These are phyloP conservation scores for Nicator chloris DNA, from an alignment of 2,113 vertebrate species.

Conservation along the genomic window DNA sequence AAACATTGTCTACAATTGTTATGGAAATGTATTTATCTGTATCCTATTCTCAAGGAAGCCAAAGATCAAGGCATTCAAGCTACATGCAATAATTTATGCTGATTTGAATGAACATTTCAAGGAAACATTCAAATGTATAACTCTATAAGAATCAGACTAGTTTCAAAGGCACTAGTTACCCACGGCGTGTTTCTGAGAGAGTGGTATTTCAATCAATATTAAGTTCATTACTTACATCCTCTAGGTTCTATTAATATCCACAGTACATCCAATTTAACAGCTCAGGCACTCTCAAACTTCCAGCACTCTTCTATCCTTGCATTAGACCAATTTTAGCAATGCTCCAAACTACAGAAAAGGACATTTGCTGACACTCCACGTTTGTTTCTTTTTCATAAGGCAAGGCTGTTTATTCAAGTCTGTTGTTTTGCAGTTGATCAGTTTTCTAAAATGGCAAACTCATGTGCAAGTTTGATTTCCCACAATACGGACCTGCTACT, in stretches of 20 bases:
- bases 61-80: slow-evolving; percentile 63
- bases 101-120: slow-evolving; percentile 59
- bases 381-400: neutral
- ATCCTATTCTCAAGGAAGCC: slow-evolving; percentile 70
- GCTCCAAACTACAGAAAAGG: neutral
- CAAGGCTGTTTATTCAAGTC: neutral
- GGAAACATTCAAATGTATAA: slow-evolving; percentile 35
- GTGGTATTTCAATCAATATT: slow-evolving; percentile 41
- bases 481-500: neutral
- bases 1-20: slow-evolving; percentile 65
- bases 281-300: neutral
- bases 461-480: neutral
- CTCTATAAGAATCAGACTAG: slow-evolving; percentile 20
- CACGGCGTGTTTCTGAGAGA: slow-evolving; percentile 29
- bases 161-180: slow-evolving; percentile 31
- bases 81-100: slow-evolving; percentile 45
- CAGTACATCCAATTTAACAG: neutral
- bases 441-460: neutral
- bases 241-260: slow-evolving; percentile 46
- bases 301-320: neutral
- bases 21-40: slow-evolving; percentile 69
- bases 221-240: slow-evolving; percentile 52
- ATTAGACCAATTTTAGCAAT: neutral
- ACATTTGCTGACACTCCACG: neutral
- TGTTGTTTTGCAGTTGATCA: neutral